Percentiles rank a stretch among this genome's conserved stretches.
These are phyloP conservation scores for Nasonia vitripennis DNA, from an alignment of 1,140 invertebrate species.

Conservation along the genomic window DNA sequence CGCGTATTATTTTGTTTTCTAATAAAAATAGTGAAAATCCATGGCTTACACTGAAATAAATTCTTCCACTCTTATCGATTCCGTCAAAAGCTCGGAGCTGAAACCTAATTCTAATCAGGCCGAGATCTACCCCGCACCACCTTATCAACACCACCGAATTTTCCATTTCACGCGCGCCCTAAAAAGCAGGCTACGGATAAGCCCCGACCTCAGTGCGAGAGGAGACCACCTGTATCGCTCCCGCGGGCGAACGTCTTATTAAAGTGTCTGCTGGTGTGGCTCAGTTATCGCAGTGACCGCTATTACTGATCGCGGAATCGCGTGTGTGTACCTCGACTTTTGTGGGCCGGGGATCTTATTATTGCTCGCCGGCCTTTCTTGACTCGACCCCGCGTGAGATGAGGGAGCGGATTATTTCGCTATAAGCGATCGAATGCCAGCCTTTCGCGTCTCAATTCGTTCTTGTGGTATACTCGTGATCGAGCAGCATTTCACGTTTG, in stretches of 20 bases:
- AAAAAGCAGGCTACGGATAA: neutral
- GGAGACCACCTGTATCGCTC: slow-evolving; percentile 34
- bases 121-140: neutral
- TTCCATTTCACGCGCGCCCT: neutral
- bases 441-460: neutral
- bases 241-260: slow-evolving; percentile 19
- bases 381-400: slow-evolving; percentile 1
- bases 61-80: no score
- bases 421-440: slow-evolving; percentile 9
- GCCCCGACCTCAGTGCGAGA: neutral
- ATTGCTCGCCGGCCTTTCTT: neutral
- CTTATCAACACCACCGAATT: neutral
- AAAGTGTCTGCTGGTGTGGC: neutral
- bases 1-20: no score
- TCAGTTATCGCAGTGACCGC: neutral
- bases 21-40: neutral
- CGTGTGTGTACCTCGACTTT: neutral
- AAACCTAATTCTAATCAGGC: neutral
- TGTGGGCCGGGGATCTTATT: slow-evolving; percentile 14
- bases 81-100: neutral
- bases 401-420: slow-evolving; percentile 4
- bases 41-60: neutral
- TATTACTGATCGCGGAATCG: slow-evolving; percentile 19
- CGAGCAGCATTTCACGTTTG: no score
- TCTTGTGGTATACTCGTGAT: neutral